A percentile compares a stretch with the other conserved stretches of the same genome.
These are phyloP conservation scores for Typhlomys cinereus DNA, from an alignment of 2,113 vertebrate species.

Conservation along the genomic window DNA sequence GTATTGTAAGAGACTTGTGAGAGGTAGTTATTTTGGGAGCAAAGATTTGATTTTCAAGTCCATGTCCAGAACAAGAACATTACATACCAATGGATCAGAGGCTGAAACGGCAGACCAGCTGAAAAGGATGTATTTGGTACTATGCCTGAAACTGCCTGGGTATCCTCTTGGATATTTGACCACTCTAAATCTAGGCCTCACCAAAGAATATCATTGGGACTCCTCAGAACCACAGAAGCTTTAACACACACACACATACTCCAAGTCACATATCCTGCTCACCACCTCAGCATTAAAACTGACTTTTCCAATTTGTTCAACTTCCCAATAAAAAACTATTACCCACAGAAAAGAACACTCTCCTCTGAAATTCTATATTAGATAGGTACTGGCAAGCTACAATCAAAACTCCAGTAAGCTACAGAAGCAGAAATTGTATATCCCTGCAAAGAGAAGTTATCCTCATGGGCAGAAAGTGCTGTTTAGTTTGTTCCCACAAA, in stretches of 20 bases:
- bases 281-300: constrained; percentile 2
- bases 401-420: constrained; percentile 26
- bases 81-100: constrained; percentile 34
- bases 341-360: not conserved
- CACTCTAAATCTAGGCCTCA: constrained; percentile 1
- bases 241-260: not conserved
- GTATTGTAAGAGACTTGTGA: constrained; percentile 17
- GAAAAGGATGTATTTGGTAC: constrained; percentile 16
- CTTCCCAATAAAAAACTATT: not conserved
- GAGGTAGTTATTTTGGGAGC: constrained; percentile 49
- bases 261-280: not conserved
- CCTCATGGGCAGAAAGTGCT: not conserved
- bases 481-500: constrained; percentile 20
- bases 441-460: constrained; percentile 34
- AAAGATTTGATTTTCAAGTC: constrained; percentile 28
- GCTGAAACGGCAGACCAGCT: constrained; percentile 33
- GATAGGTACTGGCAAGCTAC: not conserved
- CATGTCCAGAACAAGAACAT: constrained; percentile 14
- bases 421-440: not conserved
- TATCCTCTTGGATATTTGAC: not conserved
- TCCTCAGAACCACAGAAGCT: not conserved
- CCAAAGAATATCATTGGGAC: not conserved
- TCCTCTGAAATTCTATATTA: not conserved
- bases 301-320: not conserved
- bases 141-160: not conserved